phyloP scores from a whole-genome alignment of 2,888 invertebrate genomes.

The Pheosia tremula region DNA sequence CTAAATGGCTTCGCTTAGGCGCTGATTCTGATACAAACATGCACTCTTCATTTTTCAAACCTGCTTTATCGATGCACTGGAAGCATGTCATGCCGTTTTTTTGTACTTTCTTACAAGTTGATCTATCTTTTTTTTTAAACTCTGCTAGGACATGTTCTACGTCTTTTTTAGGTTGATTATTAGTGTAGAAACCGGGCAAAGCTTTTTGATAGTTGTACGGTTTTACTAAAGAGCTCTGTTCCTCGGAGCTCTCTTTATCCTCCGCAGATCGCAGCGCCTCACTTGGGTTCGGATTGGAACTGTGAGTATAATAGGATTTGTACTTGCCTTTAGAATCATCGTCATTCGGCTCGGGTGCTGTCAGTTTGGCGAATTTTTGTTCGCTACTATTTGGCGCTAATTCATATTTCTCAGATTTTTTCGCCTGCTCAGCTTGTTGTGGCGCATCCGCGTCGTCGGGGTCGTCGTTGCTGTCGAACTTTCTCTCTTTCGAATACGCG shows the following conservation, averaged over 20 bases:
- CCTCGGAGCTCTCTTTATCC: slow-evolving; percentile 65
- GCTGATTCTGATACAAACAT: slow-evolving; percentile 90
- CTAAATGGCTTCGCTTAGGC: slow-evolving; percentile 86
- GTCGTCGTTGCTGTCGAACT: slow-evolving; percentile 85
- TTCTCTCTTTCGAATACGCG: slow-evolving; percentile 87
- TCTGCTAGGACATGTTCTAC: slow-evolving; percentile 89
- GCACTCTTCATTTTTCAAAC: slow-evolving; percentile 90
- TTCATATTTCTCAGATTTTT: slow-evolving; percentile 65
- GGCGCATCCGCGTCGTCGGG: slow-evolving; percentile 76
- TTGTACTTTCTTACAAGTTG: slow-evolving; percentile 88
- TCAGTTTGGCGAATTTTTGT: slow-evolving; percentile 55
- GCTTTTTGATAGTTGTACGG: slow-evolving; percentile 78
- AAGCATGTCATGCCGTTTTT: slow-evolving; percentile 92
- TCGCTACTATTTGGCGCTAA: slow-evolving; percentile 55
- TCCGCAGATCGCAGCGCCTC: slow-evolving; percentile 65
- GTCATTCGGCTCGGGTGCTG: slow-evolving; percentile 51
- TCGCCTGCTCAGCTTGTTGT: slow-evolving; percentile 64
- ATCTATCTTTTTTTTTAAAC: slow-evolving; percentile 89
- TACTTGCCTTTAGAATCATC: slow-evolving; percentile 66
- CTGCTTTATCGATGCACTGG: slow-evolving; percentile 88
- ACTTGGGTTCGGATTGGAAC: slow-evolving; percentile 67
- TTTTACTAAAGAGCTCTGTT: slow-evolving; percentile 57
- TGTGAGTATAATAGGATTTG: slow-evolving; percentile 71
- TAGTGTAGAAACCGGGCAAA: slow-evolving; percentile 78
- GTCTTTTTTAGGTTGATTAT: slow-evolving; percentile 85